phyloP scores from a whole-genome alignment of 2,113 vertebrate species.

The Cheilinus undulatus region DNA sequence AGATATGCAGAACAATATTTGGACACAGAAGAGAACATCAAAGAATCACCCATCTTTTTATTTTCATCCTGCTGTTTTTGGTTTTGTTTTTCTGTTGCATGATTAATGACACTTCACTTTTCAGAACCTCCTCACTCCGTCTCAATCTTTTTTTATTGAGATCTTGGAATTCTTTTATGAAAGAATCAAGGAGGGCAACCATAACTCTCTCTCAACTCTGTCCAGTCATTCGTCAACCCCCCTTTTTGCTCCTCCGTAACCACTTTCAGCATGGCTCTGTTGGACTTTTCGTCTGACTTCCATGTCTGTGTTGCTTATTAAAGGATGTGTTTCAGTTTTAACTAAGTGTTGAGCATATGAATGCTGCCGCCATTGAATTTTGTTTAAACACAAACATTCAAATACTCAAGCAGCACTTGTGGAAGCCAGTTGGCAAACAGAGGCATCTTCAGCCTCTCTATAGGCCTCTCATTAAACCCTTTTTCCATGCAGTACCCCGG shows the following conservation, averaged over 20 bases:
- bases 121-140: slow-evolving; percentile 32
- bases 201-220: slow-evolving; percentile 31
- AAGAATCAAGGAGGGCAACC: slow-evolving; percentile 18
- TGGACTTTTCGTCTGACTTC: slow-evolving; percentile 4
- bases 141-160: slow-evolving; percentile 43
- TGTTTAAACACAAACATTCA: slow-evolving; percentile 10
- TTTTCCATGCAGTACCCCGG: slow-evolving; percentile 11
- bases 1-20: background rate
- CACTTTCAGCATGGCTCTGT: slow-evolving; percentile 14
- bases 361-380: background rate
- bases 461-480: background rate
- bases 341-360: background rate
- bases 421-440: slow-evolving; percentile 16
- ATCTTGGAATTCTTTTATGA: slow-evolving; percentile 39
- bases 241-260: background rate
- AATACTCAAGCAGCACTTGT: background rate
- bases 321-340: slow-evolving; percentile 16
- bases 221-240: slow-evolving; percentile 32
- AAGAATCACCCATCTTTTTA: slow-evolving; percentile 16
- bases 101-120: slow-evolving; percentile 54
- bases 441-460: background rate
- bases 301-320: background rate
- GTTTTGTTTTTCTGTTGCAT: slow-evolving; percentile 32
- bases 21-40: slow-evolving; percentile 9
- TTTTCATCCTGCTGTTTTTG: slow-evolving; percentile 30